Percentiles rank a stretch among this genome's conserved stretches.
Conservation (phyloP, 1,140 invertebrate genomes). For the Lerema accius region DNA sequence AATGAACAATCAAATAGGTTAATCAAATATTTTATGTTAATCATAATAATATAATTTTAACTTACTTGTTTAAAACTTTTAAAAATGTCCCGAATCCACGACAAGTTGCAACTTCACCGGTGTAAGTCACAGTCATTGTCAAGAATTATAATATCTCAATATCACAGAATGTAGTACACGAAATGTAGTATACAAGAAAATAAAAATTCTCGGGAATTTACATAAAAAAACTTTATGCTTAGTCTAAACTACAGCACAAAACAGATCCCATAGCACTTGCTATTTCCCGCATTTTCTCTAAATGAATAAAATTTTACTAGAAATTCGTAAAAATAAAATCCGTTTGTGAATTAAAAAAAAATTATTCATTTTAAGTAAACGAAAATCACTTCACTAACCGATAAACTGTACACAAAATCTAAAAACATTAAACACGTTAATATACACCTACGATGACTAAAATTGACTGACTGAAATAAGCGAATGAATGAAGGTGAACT, state of each 20-base stretch:
- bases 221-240: constrained; percentile 11
- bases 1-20: too few relatives aligned
- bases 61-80: constrained; percentile 91
- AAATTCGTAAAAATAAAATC: not conserved
- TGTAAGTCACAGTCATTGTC: constrained; percentile 94
- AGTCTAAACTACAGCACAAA: not conserved
- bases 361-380: not conserved
- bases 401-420: not conserved
- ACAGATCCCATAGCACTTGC: not conserved
- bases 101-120: constrained; percentile 94
- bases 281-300: constrained; percentile 1
- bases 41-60: too few relatives aligned
- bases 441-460: too few relatives aligned
- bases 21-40: too few relatives aligned
- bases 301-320: not conserved
- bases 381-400: not conserved
- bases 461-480: too few relatives aligned
- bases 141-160: constrained; percentile 36
- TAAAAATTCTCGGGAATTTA: too few relatives aligned
- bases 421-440: constrained; percentile 1
- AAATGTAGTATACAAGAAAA: constrained; percentile 5
- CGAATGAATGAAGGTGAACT: too few relatives aligned
- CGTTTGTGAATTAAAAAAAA: not conserved
- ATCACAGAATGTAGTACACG: constrained; percentile 46
- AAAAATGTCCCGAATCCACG: constrained; percentile 89